Percentiles rank a stretch among this genome's conserved stretches.
These are phyloP conservation scores for Disparrhopalites patrizii DNA, from an alignment of 2,888 invertebrate species.

Conservation along the genomic window DNA sequence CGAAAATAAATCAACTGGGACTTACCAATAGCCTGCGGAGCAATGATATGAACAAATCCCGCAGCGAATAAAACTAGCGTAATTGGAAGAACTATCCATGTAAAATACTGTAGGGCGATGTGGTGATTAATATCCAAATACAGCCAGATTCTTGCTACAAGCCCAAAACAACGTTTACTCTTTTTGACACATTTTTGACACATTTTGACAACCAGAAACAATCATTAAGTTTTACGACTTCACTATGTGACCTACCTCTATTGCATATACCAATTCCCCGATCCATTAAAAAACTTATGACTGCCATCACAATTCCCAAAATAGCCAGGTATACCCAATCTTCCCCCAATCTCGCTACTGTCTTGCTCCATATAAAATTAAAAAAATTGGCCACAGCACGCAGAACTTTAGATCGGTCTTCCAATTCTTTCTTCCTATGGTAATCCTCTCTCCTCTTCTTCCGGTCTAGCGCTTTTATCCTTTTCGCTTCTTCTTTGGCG, in stretches of 20 bases:
- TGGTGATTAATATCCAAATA: conserved; percentile 69
- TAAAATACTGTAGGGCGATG: conserved; percentile 77
- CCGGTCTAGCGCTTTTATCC: conserved; percentile 65
- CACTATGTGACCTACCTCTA: conserved; percentile 64
- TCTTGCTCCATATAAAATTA: conserved; percentile 75
- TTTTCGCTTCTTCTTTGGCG: conserved; percentile 84
- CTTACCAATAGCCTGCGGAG: conserved; percentile 91
- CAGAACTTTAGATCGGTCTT: conserved; percentile 50
- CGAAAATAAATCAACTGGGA: background rate
- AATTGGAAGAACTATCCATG: conserved; percentile 89
- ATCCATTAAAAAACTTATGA: conserved; percentile 91
- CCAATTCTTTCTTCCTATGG: conserved; percentile 37
- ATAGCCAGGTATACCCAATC: conserved; percentile 95
- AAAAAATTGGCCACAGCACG: conserved; percentile 52
- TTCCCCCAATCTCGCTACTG: conserved; percentile 83
- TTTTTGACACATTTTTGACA: background rate
- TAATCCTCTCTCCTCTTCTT: conserved; percentile 60
- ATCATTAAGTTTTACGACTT: too few relatives aligned
- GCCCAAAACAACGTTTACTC: background rate
- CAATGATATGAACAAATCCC: conserved; percentile 92
- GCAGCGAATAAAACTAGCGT: conserved; percentile 91
- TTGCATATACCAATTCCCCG: conserved; percentile 87
- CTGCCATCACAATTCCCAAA: conserved; percentile 88
- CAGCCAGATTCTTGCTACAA: background rate
- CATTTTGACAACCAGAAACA: too few relatives aligned